These are phyloP conservation scores for Gobius niger DNA, from an alignment of 2,113 vertebrate species.

Conservation along the genomic window DNA sequence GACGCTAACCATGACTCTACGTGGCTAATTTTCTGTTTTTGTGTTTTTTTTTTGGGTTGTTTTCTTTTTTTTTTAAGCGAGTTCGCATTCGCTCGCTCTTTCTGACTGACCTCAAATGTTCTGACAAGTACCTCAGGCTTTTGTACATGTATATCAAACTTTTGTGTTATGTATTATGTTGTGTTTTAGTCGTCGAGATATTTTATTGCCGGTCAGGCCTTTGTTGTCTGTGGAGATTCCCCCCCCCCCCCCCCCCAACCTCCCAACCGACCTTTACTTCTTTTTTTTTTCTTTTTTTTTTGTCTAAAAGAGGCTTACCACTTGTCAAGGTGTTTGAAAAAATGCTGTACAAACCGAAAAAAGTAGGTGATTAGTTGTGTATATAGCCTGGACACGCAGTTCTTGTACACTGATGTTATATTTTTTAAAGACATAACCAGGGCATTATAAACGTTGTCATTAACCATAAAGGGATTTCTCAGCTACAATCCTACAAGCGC, in stretches of 20 bases:
- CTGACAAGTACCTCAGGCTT: slow-evolving; percentile 79
- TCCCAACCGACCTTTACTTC: too few species aligned
- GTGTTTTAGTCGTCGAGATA: slow-evolving; percentile 73
- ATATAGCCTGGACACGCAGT: slow-evolving; percentile 61
- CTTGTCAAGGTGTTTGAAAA: slow-evolving; percentile 44
- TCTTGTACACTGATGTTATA: slow-evolving; percentile 51
- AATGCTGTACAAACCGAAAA: slow-evolving; percentile 61
- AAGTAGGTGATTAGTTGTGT: slow-evolving; percentile 64
- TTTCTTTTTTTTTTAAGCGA: slow-evolving; percentile 47
- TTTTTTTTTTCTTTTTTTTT: slow-evolving; percentile 1
- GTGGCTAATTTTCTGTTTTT: slow-evolving; percentile 65
- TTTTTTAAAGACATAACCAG: slow-evolving; percentile 47
- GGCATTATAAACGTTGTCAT: slow-evolving; percentile 53
- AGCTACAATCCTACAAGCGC: slow-evolving; percentile 41
- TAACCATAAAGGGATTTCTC: slow-evolving; percentile 49
- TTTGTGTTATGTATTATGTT: slow-evolving; percentile 73
- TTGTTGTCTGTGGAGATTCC: slow-evolving; percentile 58
- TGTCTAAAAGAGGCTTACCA: slow-evolving; percentile 46
- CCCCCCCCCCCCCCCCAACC: neutral
- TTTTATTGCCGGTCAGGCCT: slow-evolving; percentile 67
- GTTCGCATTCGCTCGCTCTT: slow-evolving; percentile 69
- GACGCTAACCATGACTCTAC: slow-evolving; percentile 65
- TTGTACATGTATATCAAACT: slow-evolving; percentile 73
- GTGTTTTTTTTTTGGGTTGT: slow-evolving; percentile 33
- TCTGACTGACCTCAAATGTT: slow-evolving; percentile 77